Base-by-base conservation (phyloP, 2,888 invertebrate species). In the Eupelmus urozonus region DNA sequence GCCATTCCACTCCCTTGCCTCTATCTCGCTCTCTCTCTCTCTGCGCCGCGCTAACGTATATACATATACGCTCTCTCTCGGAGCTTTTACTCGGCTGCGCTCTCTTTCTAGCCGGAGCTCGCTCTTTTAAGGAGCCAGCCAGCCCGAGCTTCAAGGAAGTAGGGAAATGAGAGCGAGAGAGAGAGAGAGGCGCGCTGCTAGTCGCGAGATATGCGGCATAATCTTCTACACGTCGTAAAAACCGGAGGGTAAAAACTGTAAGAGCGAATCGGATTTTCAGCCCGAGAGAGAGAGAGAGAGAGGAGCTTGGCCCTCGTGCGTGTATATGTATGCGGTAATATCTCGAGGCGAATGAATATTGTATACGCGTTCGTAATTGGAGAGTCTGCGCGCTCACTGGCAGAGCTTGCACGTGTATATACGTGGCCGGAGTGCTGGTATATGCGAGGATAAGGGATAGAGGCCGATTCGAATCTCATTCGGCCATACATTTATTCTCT, bases 151-250 rank as follows among this genome's bases (percentile, higher is more conserved):
- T 18, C 42, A 53, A 20, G 65, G 70, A 67, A 25, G 57, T 49
- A 65, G 67, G 74, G 23, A 65, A 76, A 72, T 40, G 67, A 78
- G 70, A 60, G 51, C 51, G 51, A 66, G 62, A 59, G 45, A 55
- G 66, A 55, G 66, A 74, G 34, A 59, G 40, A 59, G 49, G 29
- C 45, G 45, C 53, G 57, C 66, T 59, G 53, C 29, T 34, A 74
- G 55, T 49, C 66, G n/a, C n/a, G 55, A 76, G 79, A 73, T 75
- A 75, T 78, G n/a, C n/a, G 83, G 83, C 83, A 83, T 85, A 85
- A 86, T 85, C 85, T 85, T 81, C 82, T 83, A 84, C 85, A 85
- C 83, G 84, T 83, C 82, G 81, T 84, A 85, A 85, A 34, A 85
- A 84, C 81, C 81, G 80, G 81, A 82, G 80, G 83, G 83, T 78